These are phyloP conservation scores for Alentia gelatinosa DNA, from an alignment of 2,888 invertebrate species.

Conservation along the genomic window DNA sequence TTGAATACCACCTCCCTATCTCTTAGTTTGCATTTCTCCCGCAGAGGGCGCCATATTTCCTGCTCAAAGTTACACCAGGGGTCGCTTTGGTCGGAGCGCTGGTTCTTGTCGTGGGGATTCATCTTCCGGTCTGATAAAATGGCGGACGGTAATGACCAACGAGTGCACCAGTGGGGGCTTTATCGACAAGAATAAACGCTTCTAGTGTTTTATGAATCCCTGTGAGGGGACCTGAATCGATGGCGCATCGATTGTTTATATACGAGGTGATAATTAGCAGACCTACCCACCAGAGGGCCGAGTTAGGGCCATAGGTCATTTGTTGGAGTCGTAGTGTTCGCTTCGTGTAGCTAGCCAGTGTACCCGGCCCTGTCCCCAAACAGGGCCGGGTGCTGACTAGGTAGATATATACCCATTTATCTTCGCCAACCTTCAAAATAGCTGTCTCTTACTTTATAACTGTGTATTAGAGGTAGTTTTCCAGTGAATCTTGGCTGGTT, in stretches of 20 bases:
- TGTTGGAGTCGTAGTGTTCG: too few relatives aligned
- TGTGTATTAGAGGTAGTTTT: too few relatives aligned
- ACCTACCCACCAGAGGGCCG: too few relatives aligned
- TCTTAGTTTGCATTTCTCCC: conserved; percentile 6
- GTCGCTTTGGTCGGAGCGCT: not conserved
- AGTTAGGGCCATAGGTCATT: too few relatives aligned
- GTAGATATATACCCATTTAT: too few relatives aligned
- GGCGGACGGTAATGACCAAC: not conserved
- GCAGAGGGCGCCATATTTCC: conserved; percentile 11
- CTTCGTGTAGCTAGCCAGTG: too few relatives aligned
- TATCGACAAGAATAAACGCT: conserved; percentile 1
- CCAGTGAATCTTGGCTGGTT: too few relatives aligned
- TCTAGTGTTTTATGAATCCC: not conserved
- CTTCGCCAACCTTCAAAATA: too few relatives aligned
- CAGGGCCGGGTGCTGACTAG: too few relatives aligned
- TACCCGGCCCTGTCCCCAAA: too few relatives aligned
- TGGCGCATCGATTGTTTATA: not conserved
- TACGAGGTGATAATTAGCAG: not conserved
- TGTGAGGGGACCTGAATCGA: not conserved
- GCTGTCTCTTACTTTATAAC: too few relatives aligned
- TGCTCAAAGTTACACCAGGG: not conserved
- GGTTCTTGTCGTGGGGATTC: not conserved
- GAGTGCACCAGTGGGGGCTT: not conserved
- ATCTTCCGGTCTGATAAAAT: not conserved
- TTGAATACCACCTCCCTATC: not conserved